These are phyloP conservation scores for Gymnoscopelus microlampas DNA, from an alignment of 2,797 vertebrate species.

Conservation along the genomic window DNA sequence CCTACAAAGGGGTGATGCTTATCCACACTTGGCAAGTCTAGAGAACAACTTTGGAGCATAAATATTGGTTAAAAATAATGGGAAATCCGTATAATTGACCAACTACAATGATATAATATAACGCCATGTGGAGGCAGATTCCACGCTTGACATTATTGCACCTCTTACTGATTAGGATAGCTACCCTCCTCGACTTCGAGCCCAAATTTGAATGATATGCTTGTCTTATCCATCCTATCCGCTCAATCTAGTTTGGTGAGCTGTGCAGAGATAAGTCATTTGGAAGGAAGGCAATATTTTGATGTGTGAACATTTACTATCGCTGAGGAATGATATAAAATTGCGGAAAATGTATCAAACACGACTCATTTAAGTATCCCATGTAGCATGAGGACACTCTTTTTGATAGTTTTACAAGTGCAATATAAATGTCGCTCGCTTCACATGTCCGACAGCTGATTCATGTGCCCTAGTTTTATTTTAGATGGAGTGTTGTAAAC, in stretches of 20 bases:
- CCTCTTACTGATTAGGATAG: neutral
- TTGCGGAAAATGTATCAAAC: too few relatives aligned
- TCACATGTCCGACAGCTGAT: slow-evolving; percentile 2
- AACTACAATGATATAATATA: slow-evolving; percentile 1
- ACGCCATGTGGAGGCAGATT: neutral
- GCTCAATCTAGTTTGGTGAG: neutral
- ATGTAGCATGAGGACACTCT: too few relatives aligned
- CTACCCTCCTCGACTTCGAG: neutral
- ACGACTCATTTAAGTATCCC: too few relatives aligned
- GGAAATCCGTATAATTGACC: slow-evolving; percentile 4
- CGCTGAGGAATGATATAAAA: neutral
- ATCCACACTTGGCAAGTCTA: slow-evolving; percentile 1
- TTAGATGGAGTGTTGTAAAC: slow-evolving; percentile 30
- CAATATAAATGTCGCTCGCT: neutral
- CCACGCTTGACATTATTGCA: neutral
- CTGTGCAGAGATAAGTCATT: neutral
- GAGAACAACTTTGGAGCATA: slow-evolving; percentile 32
- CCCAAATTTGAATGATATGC: neutral
- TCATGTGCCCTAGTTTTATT: slow-evolving; percentile 34
- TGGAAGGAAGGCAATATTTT: too few relatives aligned
- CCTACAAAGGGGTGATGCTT: slow-evolving; percentile 25
- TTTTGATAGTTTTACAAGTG: neutral
- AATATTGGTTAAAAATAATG: slow-evolving; percentile 19
- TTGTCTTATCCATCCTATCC: neutral
- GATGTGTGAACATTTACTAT: neutral